Conservation (phyloP, 2,888 invertebrate genomes). For the Lepidochrysops patricia region DNA sequence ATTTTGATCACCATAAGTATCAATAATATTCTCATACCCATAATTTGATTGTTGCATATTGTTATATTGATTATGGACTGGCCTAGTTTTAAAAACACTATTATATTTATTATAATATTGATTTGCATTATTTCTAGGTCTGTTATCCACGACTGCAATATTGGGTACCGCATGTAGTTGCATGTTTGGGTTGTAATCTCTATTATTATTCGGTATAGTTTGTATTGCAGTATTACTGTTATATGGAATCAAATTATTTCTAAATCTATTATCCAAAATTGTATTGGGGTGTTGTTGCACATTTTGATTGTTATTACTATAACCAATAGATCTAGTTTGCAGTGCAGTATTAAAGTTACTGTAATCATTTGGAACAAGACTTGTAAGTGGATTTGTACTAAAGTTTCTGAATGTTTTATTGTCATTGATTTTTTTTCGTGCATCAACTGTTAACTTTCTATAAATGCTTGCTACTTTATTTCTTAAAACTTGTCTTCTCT, state of each 20-base stretch:
- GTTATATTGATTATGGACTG: no score
- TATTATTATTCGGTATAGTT: not conserved
- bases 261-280: not conserved
- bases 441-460: not conserved
- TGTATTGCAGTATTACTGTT: not conserved
- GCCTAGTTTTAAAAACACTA: no score
- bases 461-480: not conserved
- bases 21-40: no score
- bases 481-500: not conserved
- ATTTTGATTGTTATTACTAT: not conserved
- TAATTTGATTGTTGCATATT: no score
- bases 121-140: no score
- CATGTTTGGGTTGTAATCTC: not conserved
- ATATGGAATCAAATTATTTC: not conserved
- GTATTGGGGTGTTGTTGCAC: not conserved
- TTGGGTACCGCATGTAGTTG: not conserved
- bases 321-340: no score
- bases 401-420: not conserved
- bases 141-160: no score
- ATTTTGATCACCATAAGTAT: no score
- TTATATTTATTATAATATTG: no score
- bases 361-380: not conserved
- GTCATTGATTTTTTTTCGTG: not conserved
- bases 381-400: not conserved
- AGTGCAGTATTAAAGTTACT: not conserved